Base-by-base conservation (phyloP, 2,113 vertebrate genomes). In the Oncorhynchus gorbuscha region DNA sequence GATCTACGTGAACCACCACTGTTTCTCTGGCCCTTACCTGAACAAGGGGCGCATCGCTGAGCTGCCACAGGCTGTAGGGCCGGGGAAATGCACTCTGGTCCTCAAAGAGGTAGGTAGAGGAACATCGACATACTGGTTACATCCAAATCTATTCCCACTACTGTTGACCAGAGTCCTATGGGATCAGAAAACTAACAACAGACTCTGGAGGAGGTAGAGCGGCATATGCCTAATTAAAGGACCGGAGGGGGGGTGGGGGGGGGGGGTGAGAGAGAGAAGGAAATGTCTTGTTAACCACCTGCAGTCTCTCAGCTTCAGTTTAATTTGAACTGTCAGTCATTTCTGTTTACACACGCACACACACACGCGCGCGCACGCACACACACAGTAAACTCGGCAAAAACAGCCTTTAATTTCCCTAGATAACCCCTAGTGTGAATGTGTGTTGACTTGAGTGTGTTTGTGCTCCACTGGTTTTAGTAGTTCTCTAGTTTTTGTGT, bases 41-140 rank as follows among this genome's bases (percentile, higher is more conserved):
- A 99, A 99, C 94, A 98, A 99, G 91, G 97, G 97, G n/a, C 94
- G 97, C 75, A 96, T 99, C 0, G 95, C 97, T 3, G 97, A 99
- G 92, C 95, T 99, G 86, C 97, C 97, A 68, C 97, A 96, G 83
- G 95, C 97, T 0, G 96, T 99, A 5, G 97, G 97, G 3, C 97
- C 97, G 0, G 97, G 97, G 26, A 98, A 97, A 76, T 99, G 97
- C 2, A 95, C 97, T 30, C 92, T 98, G 79, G 97, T 99, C 80
- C 97, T 99, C 22, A 99, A 98, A 90, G 97, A 99, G 97, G 98
- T 99, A 87, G 2, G 39, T 45, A 45, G 39, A 11, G 39, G 65
- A 87, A 45, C 67, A 48, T 28, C 69, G 72, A 51, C 20, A 9
- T 11, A 64, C 61, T 45, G 39, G 9, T 11, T 45, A 9, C 9